Evolutionary conservation across 23 tunicate species (phyloP).

Genomic region (Trididemnum clinides): DNA sequence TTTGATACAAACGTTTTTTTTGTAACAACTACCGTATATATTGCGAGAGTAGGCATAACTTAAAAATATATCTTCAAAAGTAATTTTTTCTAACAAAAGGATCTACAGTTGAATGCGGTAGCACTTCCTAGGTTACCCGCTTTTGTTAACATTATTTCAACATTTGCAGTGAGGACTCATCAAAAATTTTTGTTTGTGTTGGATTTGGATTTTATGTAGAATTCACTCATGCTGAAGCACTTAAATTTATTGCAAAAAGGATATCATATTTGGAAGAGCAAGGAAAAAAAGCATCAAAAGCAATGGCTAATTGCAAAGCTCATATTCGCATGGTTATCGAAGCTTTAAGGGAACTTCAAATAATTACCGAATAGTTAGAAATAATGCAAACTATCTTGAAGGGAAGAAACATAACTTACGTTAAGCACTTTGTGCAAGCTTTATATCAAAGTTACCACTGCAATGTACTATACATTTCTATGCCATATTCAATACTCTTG

Average conservation of each 20-base stretch:
- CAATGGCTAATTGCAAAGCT: slow-evolving; percentile 61
- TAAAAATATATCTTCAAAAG: too few species aligned
- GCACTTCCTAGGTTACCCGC: too few species aligned
- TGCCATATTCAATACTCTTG: too few species aligned
- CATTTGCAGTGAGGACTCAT: slow-evolving; percentile 67
- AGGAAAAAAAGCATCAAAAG: slow-evolving; percentile 32
- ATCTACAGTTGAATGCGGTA: too few species aligned
- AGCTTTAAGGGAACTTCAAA: slow-evolving; percentile 72
- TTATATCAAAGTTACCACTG: not conserved
- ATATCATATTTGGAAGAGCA: slow-evolving; percentile 20
- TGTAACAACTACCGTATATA: too few species aligned
- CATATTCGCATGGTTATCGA: slow-evolving; percentile 78
- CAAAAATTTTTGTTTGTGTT: slow-evolving; percentile 60
- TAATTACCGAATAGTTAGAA: too few species aligned
- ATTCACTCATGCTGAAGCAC: slow-evolving; percentile 70
- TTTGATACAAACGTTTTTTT: too few species aligned
- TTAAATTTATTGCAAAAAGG: slow-evolving; percentile 57
- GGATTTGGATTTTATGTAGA: slow-evolving; percentile 90
- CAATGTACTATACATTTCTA: not conserved
- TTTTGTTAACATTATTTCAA: too few species aligned
- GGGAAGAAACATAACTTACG: not conserved
- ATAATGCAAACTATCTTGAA: not conserved
- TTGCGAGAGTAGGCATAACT: too few species aligned
- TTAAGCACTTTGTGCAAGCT: not conserved
- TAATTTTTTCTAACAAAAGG: too few species aligned